A percentile compares a stretch with the other conserved stretches of the same genome.
phyloP scores from a whole-genome alignment of 2,888 invertebrate species.

The Nudaria mundana region DNA sequence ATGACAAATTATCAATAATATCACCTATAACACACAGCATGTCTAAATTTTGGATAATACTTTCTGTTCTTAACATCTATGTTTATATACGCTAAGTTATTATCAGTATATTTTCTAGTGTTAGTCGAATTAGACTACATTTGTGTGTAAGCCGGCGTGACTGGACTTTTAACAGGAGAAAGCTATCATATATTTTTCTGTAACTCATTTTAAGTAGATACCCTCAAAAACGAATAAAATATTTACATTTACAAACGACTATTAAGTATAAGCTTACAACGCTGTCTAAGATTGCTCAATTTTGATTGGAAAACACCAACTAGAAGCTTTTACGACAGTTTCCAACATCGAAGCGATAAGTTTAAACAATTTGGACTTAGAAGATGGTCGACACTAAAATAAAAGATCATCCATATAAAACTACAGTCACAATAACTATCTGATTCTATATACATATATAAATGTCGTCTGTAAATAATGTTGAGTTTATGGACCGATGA shows the following conservation, averaged over 20 bases:
- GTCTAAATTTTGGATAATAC: slow-evolving; percentile 78
- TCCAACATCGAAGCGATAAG: slow-evolving; percentile 67
- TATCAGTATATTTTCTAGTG: slow-evolving; percentile 69
- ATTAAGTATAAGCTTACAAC: slow-evolving; percentile 60
- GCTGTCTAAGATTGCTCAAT: slow-evolving; percentile 47
- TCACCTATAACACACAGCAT: slow-evolving; percentile 71
- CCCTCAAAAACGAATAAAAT: slow-evolving; percentile 52
- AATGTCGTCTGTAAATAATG: slow-evolving; percentile 43
- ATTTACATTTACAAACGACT: slow-evolving; percentile 74
- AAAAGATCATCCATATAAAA: slow-evolving; percentile 56
- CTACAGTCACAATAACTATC: slow-evolving; percentile 68
- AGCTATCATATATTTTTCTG: slow-evolving; percentile 42
- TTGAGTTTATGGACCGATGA: slow-evolving; percentile 43
- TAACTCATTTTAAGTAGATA: slow-evolving; percentile 49
- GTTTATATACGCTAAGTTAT: slow-evolving; percentile 71
- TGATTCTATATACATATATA: slow-evolving; percentile 59
- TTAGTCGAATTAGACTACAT: slow-evolving; percentile 62
- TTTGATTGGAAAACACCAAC: slow-evolving; percentile 57
- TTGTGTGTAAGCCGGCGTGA: slow-evolving; percentile 59
- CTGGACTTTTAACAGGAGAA: slow-evolving; percentile 45
- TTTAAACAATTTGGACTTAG: slow-evolving; percentile 54
- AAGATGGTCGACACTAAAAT: slow-evolving; percentile 43
- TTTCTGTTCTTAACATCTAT: slow-evolving; percentile 71
- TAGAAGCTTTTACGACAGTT: slow-evolving; percentile 68
- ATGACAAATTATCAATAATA: slow-evolving; percentile 58